phyloP scores from a whole-genome alignment of 2,797 vertebrate species.

The Sebastes oblongus region DNA sequence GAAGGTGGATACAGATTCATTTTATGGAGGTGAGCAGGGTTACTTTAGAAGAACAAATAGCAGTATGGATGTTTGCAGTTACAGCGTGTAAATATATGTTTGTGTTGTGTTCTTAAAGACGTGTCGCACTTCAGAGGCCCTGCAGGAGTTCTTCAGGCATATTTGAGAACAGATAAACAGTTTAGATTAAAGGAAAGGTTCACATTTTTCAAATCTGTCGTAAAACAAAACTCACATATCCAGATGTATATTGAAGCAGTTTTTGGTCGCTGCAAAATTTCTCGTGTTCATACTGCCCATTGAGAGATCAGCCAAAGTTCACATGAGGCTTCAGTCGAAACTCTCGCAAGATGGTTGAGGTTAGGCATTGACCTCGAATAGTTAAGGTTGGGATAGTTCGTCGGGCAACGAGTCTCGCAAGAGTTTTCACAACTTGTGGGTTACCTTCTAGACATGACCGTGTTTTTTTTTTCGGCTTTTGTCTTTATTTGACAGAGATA shows the following conservation, averaged over 20 bases:
- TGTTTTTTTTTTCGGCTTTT: too few relatives aligned
- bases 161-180: neutral
- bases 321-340: neutral
- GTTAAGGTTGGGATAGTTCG: too few relatives aligned
- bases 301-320: neutral
- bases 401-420: too few relatives aligned
- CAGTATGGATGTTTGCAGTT: neutral
- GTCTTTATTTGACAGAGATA: too few relatives aligned
- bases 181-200: neutral
- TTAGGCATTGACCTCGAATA: too few relatives aligned
- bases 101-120: neutral
- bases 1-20: neutral
- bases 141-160: neutral
- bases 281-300: neutral
- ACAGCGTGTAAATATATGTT: neutral
- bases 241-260: neutral
- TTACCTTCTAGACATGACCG: too few relatives aligned
- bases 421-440: too few relatives aligned
- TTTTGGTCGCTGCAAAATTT: neutral
- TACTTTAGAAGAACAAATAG: slow-evolving; percentile 20
- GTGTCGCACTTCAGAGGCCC: neutral
- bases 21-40: slow-evolving; percentile 1
- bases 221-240: neutral
- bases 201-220: neutral
- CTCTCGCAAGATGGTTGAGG: too few relatives aligned